These are phyloP conservation scores for Sebastes taczanowskii DNA, from an alignment of 2,797 vertebrate genomes.

Conservation along the genomic window DNA sequence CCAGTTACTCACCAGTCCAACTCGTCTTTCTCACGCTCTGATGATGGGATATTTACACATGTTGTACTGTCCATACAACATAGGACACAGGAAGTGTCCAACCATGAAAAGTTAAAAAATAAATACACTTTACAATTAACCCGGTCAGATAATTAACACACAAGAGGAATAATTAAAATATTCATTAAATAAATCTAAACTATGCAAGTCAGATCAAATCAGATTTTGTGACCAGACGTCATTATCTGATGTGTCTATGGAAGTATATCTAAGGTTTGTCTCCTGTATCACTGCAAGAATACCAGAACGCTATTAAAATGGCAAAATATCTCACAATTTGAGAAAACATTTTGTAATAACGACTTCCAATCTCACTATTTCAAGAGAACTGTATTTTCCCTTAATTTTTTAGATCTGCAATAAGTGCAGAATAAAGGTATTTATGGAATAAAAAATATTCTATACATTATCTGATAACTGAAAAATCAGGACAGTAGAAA, in stretches of 20 bases:
- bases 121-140: neutral
- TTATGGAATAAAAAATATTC: neutral
- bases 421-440: neutral
- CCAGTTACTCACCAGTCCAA: neutral
- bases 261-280: neutral
- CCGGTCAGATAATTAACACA: neutral
- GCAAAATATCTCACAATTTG: neutral
- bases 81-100: neutral
- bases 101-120: neutral
- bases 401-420: neutral
- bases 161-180: neutral
- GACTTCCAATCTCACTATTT: neutral
- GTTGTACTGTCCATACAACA: neutral
- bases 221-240: no score
- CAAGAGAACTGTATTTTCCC: neutral
- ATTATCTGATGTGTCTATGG: neutral
- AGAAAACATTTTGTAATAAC: neutral
- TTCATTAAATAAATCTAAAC: neutral
- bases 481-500: neutral
- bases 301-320: neutral
- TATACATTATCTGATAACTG: neutral
- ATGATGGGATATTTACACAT: neutral
- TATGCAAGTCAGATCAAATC: no score
- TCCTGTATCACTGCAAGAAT: neutral
- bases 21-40: neutral